Evolutionary conservation across 2,888 invertebrate species (phyloP).

Genomic region (Punctoribates punctum): DNA sequence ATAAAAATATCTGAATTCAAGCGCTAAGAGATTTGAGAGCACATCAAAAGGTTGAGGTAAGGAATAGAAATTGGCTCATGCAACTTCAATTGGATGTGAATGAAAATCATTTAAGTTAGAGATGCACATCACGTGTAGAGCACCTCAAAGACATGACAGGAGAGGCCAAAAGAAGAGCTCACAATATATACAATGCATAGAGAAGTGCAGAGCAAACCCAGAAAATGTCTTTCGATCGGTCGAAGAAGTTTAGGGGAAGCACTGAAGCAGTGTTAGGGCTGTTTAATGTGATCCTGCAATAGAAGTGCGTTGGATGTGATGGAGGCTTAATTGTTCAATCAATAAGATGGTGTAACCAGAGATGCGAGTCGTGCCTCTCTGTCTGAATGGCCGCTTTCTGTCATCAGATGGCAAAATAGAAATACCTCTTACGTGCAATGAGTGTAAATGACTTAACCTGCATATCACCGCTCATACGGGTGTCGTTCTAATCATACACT

Average conservation of each 20-base stretch:
- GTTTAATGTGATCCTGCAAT: conserved; percentile 8
- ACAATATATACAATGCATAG: not conserved
- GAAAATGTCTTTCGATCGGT: conserved; percentile 34
- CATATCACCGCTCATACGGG: conserved; percentile 28
- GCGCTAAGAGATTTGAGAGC: not conserved
- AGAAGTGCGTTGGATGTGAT: not conserved
- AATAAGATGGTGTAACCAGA: conserved; percentile 36
- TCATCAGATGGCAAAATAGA: conserved; percentile 28
- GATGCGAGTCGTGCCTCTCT: conserved; percentile 5
- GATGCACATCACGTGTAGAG: conserved; percentile 30
- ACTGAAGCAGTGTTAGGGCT: not conserved
- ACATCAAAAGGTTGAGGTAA: conserved; percentile 5
- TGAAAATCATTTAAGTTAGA: not conserved
- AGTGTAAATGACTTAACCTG: conserved; percentile 33
- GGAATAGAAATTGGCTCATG: conserved; percentile 28
- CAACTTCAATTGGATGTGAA: not conserved
- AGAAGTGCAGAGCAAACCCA: conserved; percentile 1
- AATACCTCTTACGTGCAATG: conserved; percentile 31
- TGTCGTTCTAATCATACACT: conserved; percentile 31
- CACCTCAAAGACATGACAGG: conserved; percentile 29
- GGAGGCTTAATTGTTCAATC: conserved; percentile 35
- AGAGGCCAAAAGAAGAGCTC: not conserved
- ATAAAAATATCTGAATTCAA: conserved; percentile 1
- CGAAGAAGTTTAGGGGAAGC: conserved; percentile 17
- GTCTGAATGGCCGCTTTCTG: conserved; percentile 17